Conservation (phyloP, 2,888 invertebrate species). For the Meganola albula region DNA sequence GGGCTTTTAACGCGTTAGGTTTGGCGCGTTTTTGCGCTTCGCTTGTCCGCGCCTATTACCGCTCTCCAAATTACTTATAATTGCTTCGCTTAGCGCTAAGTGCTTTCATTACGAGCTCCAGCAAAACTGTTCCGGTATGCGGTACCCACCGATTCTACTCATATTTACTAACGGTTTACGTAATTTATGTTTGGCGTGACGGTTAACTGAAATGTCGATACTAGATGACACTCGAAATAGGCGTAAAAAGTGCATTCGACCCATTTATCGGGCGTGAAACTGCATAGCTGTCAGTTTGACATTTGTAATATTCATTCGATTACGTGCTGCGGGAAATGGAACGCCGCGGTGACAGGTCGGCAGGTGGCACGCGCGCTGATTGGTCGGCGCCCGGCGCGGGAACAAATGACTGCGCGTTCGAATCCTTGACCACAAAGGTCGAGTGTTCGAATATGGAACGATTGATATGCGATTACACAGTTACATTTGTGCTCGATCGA, state of each 20-base stretch:
- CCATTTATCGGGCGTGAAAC: constrained; percentile 55
- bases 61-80: constrained; percentile 74
- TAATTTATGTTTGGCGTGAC: constrained; percentile 32
- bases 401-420: constrained; percentile 38
- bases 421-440: constrained; percentile 49
- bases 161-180: constrained; percentile 32
- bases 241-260: constrained; percentile 62
- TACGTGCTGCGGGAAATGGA: constrained; percentile 66
- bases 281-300: constrained; percentile 63
- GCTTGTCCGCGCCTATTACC: constrained; percentile 73
- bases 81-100: constrained; percentile 77
- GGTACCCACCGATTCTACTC: constrained; percentile 40
- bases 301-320: constrained; percentile 76
- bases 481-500: constrained; percentile 33
- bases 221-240: constrained; percentile 50
- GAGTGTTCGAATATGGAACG: constrained; percentile 52
- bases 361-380: constrained; percentile 51
- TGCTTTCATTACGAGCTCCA: constrained; percentile 71
- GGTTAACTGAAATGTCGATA: constrained; percentile 26
- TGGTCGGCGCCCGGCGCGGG: constrained; percentile 37
- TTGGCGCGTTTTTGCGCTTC: constrained; percentile 74
- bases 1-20: constrained; percentile 74
- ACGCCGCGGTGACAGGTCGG: constrained; percentile 59
- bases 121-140: constrained; percentile 54
- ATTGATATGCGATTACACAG: constrained; percentile 49